Evolutionary conservation across 2,888 invertebrate species (phyloP).

Genomic region (Brachyopa scutellaris): DNA sequence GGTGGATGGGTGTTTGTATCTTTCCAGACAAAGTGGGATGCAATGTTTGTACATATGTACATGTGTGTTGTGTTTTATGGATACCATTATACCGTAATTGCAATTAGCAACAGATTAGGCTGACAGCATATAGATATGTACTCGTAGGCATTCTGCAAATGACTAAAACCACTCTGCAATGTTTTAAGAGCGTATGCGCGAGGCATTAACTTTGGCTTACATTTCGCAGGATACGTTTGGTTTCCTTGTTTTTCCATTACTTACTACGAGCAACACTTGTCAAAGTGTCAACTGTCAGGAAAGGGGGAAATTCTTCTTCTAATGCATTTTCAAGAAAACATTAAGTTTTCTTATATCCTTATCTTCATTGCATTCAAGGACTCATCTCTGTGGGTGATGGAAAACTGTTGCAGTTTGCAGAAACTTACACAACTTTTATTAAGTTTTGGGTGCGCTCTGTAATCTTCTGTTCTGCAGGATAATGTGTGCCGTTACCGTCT

Average conservation of each 20-base stretch:
- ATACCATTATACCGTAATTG: conserved; percentile 53
- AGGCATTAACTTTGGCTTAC: conserved; percentile 31
- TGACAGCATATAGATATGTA: too few relatives aligned
- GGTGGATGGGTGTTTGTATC: neutral
- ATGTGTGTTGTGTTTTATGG: conserved; percentile 53
- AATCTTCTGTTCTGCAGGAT: conserved; percentile 51
- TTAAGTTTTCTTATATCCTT: conserved; percentile 29
- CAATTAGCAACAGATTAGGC: conserved; percentile 56
- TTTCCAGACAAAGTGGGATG: neutral
- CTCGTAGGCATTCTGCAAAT: conserved; percentile 21
- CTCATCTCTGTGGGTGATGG: neutral
- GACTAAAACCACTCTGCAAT: neutral
- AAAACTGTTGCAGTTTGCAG: conserved; percentile 52
- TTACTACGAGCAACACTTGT: conserved; percentile 16
- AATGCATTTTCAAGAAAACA: conserved; percentile 31
- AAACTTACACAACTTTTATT: too few relatives aligned
- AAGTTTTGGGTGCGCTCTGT: conserved; percentile 53
- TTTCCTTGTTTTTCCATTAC: neutral
- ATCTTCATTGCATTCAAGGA: conserved; percentile 30
- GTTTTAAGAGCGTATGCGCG: neutral
- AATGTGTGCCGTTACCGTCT: conserved; percentile 14
- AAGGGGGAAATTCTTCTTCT: conserved; percentile 21
- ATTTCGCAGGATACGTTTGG: conserved; percentile 14
- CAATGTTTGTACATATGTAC: conserved; percentile 12
- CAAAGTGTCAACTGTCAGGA: conserved; percentile 56